A percentile compares a stretch with the other conserved stretches of the same genome.
These are phyloP conservation scores for Schizaphis graminum DNA, from an alignment of 2,888 invertebrate genomes.

Conservation along the genomic window DNA sequence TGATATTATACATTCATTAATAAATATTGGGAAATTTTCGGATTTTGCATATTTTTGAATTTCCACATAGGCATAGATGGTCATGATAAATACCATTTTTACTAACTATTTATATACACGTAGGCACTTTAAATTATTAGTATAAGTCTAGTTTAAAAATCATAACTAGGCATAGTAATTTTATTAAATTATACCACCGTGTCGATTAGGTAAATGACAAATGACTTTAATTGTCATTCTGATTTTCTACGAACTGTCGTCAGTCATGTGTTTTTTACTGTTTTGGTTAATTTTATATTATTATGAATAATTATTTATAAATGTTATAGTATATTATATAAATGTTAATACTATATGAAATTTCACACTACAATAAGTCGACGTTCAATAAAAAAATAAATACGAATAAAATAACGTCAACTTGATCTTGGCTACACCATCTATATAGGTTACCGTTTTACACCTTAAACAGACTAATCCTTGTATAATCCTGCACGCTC, in stretches of 20 bases:
- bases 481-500: background rate
- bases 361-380: background rate
- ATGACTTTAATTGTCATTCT: background rate
- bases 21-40: background rate
- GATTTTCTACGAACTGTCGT: background rate
- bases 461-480: background rate
- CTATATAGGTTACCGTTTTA: background rate
- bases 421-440: background rate
- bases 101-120: background rate
- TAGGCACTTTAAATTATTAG: background rate
- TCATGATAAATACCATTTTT: background rate
- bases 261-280: background rate
- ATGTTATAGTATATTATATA: background rate
- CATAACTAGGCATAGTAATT: background rate
- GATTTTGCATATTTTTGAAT: background rate
- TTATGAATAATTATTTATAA: background rate
- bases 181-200: background rate
- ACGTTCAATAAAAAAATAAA: background rate
- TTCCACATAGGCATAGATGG: background rate
- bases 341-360: background rate
- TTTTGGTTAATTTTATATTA: background rate
- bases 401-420: background rate
- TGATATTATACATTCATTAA: no score
- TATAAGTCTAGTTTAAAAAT: background rate
- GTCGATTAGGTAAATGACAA: background rate